Conservation (phyloP, 2,888 invertebrate genomes). For the Leptinotarsa peninsularis region DNA sequence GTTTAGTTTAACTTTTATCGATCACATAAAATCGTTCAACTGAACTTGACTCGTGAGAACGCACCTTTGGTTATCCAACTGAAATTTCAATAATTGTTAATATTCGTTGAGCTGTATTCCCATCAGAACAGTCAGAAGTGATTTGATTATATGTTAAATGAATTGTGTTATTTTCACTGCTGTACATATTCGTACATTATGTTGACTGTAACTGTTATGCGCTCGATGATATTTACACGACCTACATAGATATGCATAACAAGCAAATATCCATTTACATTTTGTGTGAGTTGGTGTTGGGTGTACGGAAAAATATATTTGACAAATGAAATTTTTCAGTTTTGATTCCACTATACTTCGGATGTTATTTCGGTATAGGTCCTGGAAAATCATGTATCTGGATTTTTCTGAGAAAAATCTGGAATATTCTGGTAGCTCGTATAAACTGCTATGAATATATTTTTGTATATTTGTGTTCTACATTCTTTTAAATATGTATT, state of each 20-base stretch:
- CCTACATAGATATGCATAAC: not conserved
- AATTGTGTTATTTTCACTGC: not conserved
- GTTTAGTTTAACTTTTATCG: no score
- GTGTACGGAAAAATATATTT: not conserved
- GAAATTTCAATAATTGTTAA: not conserved
- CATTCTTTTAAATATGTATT: no score
- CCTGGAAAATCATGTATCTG: no score
- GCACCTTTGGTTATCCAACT: not conserved
- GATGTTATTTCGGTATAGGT: no score
- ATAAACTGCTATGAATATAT: no score
- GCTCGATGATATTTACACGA: not conserved
- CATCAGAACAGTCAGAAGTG: not conserved
- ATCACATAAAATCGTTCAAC: no score
- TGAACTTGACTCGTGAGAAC: no score
- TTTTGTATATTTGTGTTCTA: no score
- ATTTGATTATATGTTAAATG: not conserved
- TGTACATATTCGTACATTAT: not conserved
- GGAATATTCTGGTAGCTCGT: no score
- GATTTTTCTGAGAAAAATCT: no score
- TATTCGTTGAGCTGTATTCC: not conserved
- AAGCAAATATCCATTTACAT: not conserved
- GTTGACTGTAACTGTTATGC: not conserved
- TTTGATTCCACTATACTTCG: no score
- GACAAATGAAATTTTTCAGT: not conserved
- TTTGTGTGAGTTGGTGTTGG: not conserved